Evolutionary conservation across 2,888 invertebrate genomes (phyloP).

Genomic region (Cabera pusaria): DNA sequence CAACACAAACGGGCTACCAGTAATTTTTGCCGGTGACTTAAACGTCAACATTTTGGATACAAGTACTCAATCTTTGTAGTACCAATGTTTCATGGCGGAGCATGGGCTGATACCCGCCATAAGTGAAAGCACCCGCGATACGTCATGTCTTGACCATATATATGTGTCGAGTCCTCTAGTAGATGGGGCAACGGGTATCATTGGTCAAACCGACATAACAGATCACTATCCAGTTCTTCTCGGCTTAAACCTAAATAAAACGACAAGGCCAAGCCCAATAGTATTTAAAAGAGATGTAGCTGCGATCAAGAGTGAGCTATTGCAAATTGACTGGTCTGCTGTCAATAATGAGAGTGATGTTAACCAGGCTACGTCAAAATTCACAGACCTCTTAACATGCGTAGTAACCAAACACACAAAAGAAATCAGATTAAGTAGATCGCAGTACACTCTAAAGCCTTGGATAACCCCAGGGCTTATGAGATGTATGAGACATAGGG

Average conservation of each 20-base stretch:
- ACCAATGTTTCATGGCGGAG: slow-evolving; percentile 2
- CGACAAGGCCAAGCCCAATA: not conserved
- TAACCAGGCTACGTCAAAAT: not conserved
- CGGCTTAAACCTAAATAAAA: not conserved
- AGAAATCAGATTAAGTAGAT: slow-evolving; percentile 1
- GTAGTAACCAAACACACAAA: not conserved
- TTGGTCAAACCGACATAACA: not conserved
- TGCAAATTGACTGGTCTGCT: not conserved
- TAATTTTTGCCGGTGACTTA: not conserved
- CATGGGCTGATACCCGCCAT: not conserved
- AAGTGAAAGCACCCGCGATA: not conserved
- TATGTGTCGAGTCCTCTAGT: not conserved
- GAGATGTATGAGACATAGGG: not conserved
- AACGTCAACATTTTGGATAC: not conserved
- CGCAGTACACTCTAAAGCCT: not conserved
- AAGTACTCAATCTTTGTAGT: not conserved
- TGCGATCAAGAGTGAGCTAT: not conserved
- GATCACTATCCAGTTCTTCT: not conserved
- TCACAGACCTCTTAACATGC: not conserved
- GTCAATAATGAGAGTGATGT: not conserved
- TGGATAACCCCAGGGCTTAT: slow-evolving; percentile 1
- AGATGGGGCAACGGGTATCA: not conserved
- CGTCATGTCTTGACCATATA: slow-evolving; percentile 1
- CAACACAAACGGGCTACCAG: not conserved
- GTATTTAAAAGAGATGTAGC: not conserved